A percentile compares a stretch with the other conserved stretches of the same genome.
Evolutionary conservation across 2,888 invertebrate genomes (phyloP).

Genomic region (Anoncus sp.): DNA sequence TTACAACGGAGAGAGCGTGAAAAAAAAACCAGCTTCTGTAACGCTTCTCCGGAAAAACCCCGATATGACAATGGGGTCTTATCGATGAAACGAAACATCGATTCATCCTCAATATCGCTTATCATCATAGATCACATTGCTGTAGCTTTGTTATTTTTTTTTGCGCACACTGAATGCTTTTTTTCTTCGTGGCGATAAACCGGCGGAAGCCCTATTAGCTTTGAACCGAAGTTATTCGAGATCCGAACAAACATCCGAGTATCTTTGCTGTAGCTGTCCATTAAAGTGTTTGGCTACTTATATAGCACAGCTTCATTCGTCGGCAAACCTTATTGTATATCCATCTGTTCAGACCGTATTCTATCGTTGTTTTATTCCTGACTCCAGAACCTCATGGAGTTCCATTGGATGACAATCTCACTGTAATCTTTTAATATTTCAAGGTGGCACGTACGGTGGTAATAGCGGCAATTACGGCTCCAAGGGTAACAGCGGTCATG

Average conservation of each 20-base stretch:
- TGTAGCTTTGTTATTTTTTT: neutral
- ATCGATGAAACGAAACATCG: neutral
- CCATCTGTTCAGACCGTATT: conserved; percentile 9
- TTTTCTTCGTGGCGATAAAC: no score
- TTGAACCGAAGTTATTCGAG: no score
- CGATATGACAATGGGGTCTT: conserved; percentile 9
- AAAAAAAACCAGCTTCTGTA: conserved; percentile 47
- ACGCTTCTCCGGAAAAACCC: conserved; percentile 51
- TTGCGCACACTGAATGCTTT: no score
- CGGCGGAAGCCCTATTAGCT: no score
- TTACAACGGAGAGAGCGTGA: conserved; percentile 35
- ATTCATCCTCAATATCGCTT: neutral
- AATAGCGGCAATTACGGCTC: conserved; percentile 45
- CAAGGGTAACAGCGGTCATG: conserved; percentile 17
- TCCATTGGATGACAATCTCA: neutral
- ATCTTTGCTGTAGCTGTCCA: no score
- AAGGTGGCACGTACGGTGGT: conserved; percentile 40
- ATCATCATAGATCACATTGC: neutral
- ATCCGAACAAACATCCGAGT: no score
- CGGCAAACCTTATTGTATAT: conserved; percentile 8
- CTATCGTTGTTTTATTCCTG: neutral
- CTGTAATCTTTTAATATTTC: conserved; percentile 25
- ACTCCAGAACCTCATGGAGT: neutral
- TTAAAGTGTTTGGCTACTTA: neutral
- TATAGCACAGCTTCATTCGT: conserved; percentile 29